phyloP scores from a whole-genome alignment of 2,888 invertebrate genomes.

The Ectemnius continuus region DNA sequence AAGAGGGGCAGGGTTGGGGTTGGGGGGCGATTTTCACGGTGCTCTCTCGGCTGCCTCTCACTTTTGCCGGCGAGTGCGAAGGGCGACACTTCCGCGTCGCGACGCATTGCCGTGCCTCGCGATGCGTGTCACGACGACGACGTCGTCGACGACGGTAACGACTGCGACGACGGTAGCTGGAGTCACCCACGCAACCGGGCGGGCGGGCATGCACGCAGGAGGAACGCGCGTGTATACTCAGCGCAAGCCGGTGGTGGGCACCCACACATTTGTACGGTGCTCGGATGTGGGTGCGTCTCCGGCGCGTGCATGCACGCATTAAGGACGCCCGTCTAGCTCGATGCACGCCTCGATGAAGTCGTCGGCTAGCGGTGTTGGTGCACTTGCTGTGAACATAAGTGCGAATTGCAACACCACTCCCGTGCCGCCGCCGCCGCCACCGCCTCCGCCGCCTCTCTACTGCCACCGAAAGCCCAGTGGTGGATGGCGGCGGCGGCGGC shows the following conservation, averaged over 20 bases:
- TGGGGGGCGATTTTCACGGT: neutral
- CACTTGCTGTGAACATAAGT: constrained; percentile 83
- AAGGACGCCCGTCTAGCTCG: constrained; percentile 62
- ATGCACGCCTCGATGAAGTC: constrained; percentile 61
- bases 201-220: constrained; percentile 22
- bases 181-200: constrained; percentile 47
- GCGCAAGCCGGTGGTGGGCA: neutral
- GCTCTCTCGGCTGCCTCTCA: constrained; percentile 12
- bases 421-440: constrained; percentile 80
- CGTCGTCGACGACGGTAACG: constrained; percentile 29
- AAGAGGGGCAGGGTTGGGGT: neutral
- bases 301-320: constrained; percentile 41
- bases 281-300: constrained; percentile 6
- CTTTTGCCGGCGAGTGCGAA: constrained; percentile 67
- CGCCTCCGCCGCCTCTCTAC: constrained; percentile 71
- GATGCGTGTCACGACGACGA: constrained; percentile 59
- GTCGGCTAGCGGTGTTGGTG: constrained; percentile 72
- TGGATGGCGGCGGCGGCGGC: constrained; percentile 11
- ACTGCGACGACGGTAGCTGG: constrained; percentile 9
- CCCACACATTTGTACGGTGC: neutral
- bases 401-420: constrained; percentile 84
- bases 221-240: neutral
- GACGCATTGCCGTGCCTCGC: constrained; percentile 62
- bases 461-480: constrained; percentile 65
- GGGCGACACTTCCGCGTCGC: constrained; percentile 71